Conservation (phyloP, 2,888 invertebrate species). For the Operophtera brumata region DNA sequence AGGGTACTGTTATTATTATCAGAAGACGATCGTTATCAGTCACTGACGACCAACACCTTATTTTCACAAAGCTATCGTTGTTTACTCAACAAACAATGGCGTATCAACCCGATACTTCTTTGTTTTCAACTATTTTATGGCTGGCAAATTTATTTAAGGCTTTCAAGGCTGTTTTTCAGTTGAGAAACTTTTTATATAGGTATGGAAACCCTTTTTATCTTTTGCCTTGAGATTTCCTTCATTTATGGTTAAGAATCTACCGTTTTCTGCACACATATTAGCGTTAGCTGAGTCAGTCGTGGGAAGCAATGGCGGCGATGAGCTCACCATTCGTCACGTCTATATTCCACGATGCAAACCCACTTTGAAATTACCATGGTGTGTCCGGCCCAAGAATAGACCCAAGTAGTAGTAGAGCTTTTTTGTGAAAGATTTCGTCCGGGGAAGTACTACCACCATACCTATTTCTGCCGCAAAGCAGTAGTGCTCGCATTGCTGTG, state of each 20-base stretch:
- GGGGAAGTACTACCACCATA: no score
- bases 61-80: constrained; percentile 10
- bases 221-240: constrained; percentile 6
- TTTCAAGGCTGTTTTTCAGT: constrained; percentile 17
- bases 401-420: no score
- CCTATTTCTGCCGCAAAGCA: no score
- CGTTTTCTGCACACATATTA: neutral
- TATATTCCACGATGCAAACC: no score
- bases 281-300: no score
- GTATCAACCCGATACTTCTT: constrained; percentile 19
- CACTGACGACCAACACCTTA: neutral
- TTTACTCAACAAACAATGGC: constrained; percentile 12
- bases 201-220: constrained; percentile 10
- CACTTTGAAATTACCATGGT: no score
- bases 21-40: constrained; percentile 6
- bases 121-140: constrained; percentile 19
- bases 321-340: no score
- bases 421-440: no score
- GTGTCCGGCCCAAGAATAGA: no score
- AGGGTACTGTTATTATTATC: no score
- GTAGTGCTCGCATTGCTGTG: no score
- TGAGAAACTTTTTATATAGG: constrained; percentile 16
- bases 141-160: constrained; percentile 9
- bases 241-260: neutral
- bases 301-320: no score